A percentile compares a stretch with the other conserved stretches of the same genome.
These are phyloP conservation scores for Tenebrio molitor DNA, from an alignment of 1,140 invertebrate genomes.

Conservation along the genomic window DNA sequence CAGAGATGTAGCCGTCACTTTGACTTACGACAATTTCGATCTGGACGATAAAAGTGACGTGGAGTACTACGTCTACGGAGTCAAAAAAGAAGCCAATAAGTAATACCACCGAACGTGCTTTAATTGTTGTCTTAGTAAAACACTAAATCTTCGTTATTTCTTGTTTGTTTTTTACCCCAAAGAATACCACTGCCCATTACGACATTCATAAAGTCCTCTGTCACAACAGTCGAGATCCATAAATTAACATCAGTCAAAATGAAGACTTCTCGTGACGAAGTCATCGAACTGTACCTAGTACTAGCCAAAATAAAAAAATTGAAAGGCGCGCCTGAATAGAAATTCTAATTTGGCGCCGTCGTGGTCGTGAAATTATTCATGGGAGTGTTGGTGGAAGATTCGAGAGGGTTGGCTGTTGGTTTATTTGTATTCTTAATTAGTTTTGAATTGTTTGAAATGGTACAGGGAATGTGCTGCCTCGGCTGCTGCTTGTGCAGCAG, in stretches of 20 bases:
- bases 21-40: conserved; percentile 34
- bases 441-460: background rate
- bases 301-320: background rate
- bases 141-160: too few relatives aligned
- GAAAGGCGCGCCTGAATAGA: background rate
- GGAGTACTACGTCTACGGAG: conserved; percentile 3
- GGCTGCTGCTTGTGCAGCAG: background rate
- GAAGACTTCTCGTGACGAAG: background rate
- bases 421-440: background rate
- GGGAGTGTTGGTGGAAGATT: background rate
- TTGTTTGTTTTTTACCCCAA: too few relatives aligned
- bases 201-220: too few relatives aligned
- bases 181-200: too few relatives aligned
- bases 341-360: background rate
- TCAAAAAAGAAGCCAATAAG: conserved; percentile 16
- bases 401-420: background rate
- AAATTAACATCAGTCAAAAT: background rate
- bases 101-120: too few relatives aligned
- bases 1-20: conserved; percentile 4
- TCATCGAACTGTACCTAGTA: background rate
- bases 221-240: too few relatives aligned
- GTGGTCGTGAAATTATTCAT: background rate
- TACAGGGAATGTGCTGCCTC: background rate
- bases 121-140: too few relatives aligned
- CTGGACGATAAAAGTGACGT: conserved; percentile 8